Conservation (phyloP, 2,888 invertebrate species). For the Notodonta dromedarius region DNA sequence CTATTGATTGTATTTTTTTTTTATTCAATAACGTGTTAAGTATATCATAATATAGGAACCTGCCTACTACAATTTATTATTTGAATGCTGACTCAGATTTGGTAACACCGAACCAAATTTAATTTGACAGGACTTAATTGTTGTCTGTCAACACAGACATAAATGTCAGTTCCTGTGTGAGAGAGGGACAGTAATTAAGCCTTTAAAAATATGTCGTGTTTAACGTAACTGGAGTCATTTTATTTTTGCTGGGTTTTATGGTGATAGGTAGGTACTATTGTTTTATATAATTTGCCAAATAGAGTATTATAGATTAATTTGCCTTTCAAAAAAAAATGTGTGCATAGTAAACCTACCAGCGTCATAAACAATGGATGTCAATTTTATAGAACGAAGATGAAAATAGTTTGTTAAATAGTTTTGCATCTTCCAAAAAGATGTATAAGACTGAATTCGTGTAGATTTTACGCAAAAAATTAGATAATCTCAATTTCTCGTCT, state of each 20-base stretch:
- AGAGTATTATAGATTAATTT: too few species aligned
- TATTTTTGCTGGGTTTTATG: too few species aligned
- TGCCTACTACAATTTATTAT: neutral
- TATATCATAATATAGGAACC: neutral
- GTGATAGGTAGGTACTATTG: too few species aligned
- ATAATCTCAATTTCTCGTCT: slow-evolving; percentile 31
- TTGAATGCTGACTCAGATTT: neutral
- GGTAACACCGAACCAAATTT: neutral
- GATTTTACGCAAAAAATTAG: slow-evolving; percentile 37
- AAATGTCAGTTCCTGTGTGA: too few species aligned
- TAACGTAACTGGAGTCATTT: too few species aligned
- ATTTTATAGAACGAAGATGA: slow-evolving; percentile 48
- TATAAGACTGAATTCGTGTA: slow-evolving; percentile 69
- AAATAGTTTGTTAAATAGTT: slow-evolving; percentile 42
- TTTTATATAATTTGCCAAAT: too few species aligned
- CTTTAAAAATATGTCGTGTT: too few species aligned
- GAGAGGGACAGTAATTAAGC: too few species aligned
- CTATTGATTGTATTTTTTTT: neutral
- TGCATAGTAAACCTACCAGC: too few species aligned
- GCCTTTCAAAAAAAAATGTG: too few species aligned
- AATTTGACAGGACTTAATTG: neutral
- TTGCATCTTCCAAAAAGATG: slow-evolving; percentile 59
- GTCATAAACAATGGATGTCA: slow-evolving; percentile 44
- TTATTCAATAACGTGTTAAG: neutral
- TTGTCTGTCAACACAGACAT: too few species aligned